Base-by-base conservation (phyloP, 2,888 invertebrate species). In the Stenurella melanura region DNA sequence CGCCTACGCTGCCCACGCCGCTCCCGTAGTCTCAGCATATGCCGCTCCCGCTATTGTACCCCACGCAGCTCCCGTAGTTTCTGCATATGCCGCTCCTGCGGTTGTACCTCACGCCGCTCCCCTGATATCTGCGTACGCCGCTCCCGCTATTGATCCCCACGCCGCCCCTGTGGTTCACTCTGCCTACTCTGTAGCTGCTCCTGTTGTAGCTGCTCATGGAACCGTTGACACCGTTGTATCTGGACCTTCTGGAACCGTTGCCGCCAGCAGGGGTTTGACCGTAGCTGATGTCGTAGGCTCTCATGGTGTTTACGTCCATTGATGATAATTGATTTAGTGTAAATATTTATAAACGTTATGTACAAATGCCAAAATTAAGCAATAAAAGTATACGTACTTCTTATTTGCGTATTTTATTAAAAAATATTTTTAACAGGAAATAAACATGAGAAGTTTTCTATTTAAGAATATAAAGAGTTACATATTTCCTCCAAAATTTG, bases 171-270 rank as follows among this genome's bases (percentile, higher is more conserved):
- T 78, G 77, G 66, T 72, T 79, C 42, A 64, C 7, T 26, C 21
- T 1, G 21, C 21, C 21, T 26, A 26, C 4, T 26, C 21, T 4
- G 21, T 26, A 26, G 30, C 81, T 11, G 50, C 50, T 50, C 76
- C 78, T 17, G 50, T 73, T 19, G 74, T 50, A n/a, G 50, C 50
- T 50, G 75, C 76, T 19, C 60, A 75, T 34, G 17, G 30, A n/a
- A n/a, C 64, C 64, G 67, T 50, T 26, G 26, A 60, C 9, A 70
- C 83, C 12, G 79, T 83, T 30, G 75, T 85, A 42, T 82, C 84
- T 80, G 85, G 86, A 68, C 86, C 86, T 30, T 86, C 86, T 60
- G 86, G 87, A 19, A 85, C 83, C 26, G 85, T 87, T 63, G 76
- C 83, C 34, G 80, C 85, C 54, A 77, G 82, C 75, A 80, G 76